A percentile compares a stretch with the other conserved stretches of the same genome.
phyloP scores from a whole-genome alignment of 2,797 vertebrate genomes.

The Megaceryle alcyon region DNA sequence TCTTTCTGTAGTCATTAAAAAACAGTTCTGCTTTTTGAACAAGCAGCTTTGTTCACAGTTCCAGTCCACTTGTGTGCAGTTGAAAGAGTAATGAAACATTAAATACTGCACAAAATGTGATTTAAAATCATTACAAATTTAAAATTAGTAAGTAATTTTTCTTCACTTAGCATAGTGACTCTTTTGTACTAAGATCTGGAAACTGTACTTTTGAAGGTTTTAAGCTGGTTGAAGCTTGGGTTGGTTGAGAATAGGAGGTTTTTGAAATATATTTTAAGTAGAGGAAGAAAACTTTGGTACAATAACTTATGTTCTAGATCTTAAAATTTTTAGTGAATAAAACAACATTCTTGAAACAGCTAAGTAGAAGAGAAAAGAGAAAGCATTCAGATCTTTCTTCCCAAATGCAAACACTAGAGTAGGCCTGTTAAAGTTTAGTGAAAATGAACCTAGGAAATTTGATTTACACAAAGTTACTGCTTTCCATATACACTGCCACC shows the following conservation, averaged over 20 bases:
- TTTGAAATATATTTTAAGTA: neutral
- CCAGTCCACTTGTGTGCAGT: neutral
- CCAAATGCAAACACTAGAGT: neutral
- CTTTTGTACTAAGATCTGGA: neutral
- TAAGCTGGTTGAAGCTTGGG: neutral
- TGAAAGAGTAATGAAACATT: constrained; percentile 23
- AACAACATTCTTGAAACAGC: neutral
- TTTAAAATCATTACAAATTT: constrained; percentile 9
- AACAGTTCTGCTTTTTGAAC: neutral
- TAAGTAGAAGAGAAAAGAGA: neutral
- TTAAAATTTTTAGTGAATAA: neutral
- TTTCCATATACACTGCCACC: neutral
- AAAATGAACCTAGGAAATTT: neutral
- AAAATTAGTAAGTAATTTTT: constrained; percentile 9
- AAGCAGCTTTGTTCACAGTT: constrained; percentile 6
- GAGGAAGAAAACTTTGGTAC: neutral
- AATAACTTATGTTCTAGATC: neutral
- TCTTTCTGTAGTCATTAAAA: neutral
- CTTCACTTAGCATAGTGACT: neutral
- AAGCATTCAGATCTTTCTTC: neutral
- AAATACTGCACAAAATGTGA: neutral
- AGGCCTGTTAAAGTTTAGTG: neutral
- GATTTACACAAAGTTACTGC: neutral
- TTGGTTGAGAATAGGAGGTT: neutral
- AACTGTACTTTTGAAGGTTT: constrained; percentile 7